Conservation (phyloP, 2,888 invertebrate species). For the Brachynemurus nebulosus region DNA sequence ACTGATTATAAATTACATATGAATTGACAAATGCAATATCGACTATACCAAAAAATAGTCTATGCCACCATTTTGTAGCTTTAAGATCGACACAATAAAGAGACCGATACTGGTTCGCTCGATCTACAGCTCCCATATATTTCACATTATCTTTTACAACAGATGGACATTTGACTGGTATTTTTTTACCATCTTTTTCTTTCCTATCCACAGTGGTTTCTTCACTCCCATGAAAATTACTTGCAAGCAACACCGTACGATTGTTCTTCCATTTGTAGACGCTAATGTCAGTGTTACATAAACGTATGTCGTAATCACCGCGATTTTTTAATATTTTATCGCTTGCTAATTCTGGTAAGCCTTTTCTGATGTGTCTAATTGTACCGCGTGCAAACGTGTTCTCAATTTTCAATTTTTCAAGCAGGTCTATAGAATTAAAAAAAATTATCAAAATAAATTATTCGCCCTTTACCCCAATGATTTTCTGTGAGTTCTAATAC, state of each 20-base stretch:
- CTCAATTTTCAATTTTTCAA: conserved; percentile 16
- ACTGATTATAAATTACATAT: not conserved
- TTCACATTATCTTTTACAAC: conserved; percentile 17
- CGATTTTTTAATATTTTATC: no score
- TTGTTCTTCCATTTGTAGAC: conserved; percentile 16
- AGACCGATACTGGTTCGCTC: conserved; percentile 19
- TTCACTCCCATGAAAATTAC: conserved; percentile 19
- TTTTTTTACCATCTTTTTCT: conserved; percentile 15
- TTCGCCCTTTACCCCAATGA: conserved; percentile 13
- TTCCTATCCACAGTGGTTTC: conserved; percentile 14
- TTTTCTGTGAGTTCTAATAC: conserved; percentile 17
- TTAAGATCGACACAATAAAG: conserved; percentile 23
- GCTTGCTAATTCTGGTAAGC: conserved; percentile 8
- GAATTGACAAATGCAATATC: conserved; percentile 18
- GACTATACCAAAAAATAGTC: conserved; percentile 22
- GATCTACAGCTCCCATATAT: conserved; percentile 17
- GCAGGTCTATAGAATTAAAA: conserved; percentile 15
- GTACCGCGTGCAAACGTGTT: conserved; percentile 17
- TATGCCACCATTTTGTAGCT: conserved; percentile 25
- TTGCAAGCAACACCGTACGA: conserved; percentile 12
- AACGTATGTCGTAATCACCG: no score
- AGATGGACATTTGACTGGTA: conserved; percentile 14
- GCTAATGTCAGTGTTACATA: no score
- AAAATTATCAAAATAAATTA: conserved; percentile 15
- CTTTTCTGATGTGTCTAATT: conserved; percentile 13